Conservation (phyloP, 2,113 vertebrate species). For the Loxodonta africana region DNA sequence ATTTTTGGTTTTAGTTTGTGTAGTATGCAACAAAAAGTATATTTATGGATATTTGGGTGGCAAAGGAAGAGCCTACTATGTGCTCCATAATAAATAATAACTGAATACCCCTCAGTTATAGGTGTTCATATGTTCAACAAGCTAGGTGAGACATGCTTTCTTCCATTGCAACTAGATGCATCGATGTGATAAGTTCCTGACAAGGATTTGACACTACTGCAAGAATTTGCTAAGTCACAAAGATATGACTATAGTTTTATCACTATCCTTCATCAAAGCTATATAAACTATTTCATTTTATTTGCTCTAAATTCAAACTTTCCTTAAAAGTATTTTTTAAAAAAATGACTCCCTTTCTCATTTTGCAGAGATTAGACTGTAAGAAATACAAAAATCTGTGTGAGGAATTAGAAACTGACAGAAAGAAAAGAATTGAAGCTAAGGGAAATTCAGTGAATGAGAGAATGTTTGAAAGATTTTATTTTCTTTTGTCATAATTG, state of each 20-base stretch:
- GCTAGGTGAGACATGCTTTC: background rate
- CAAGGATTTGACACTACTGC: background rate
- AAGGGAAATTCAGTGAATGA: fast-evolving
- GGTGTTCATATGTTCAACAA: background rate
- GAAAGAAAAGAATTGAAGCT: background rate
- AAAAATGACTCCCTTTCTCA: background rate
- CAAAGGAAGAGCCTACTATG: background rate
- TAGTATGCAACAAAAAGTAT: background rate
- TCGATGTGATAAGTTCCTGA: background rate
- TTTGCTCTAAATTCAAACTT: conserved; percentile 41
- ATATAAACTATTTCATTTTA: background rate
- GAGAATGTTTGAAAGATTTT: background rate
- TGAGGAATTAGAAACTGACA: background rate
- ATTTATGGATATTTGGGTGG: background rate
- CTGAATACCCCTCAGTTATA: background rate
- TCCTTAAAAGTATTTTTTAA: background rate
- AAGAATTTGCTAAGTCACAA: conserved; percentile 55
- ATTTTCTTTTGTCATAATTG: background rate
- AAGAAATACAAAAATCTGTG: background rate
- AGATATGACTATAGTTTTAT: conserved; percentile 19
- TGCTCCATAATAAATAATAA: background rate
- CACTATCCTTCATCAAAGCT: conserved; percentile 24
- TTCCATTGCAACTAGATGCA: background rate
- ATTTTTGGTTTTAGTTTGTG: background rate
- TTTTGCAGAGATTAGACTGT: background rate